Base-by-base conservation (phyloP, 2,113 vertebrate species). In the Balaeniceps rex region DNA sequence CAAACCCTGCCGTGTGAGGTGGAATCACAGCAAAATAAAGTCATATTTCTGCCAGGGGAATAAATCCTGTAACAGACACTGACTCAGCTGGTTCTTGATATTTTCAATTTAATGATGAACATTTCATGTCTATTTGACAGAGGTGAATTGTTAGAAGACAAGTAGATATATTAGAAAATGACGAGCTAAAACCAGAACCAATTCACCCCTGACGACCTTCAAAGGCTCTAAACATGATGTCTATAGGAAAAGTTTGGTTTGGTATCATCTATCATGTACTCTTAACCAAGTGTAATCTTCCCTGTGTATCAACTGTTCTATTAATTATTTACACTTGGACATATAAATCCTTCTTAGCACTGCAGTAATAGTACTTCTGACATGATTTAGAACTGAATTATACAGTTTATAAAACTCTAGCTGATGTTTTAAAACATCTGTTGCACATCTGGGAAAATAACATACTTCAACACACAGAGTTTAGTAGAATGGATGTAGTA, bases 271-370 rank as follows among this genome's bases (percentile, higher is more conserved):
- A 66, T 97, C 92, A 91, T 23, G 17, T 49, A 65, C 60, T 58
- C 46, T 87, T 96, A 94, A 84, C 46, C 82, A 95, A 95, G 15
- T 69, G 36, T 87, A 94, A 92, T 77, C 51, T 90, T 97, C 38
- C 65, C 38, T 75, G 26, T 9, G 3, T 92, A 94, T 70, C 91
- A 96, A 88, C 83, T 83, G 18, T 81, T 95, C 54, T 60, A 87
- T 86, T 91, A 94, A 95, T 97, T 97, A 97, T 95, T 97, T 95
- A 74, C 42, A 94, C 38, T 64, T 69, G 34, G 84, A 81, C 64
- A 36, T 31, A 96, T 77, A 92, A 97, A 96, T 96, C 80, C 55
- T 88, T 74, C 71, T 78, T 87, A 54, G 44, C 55, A 84, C 60
- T 47, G 87, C 68, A 84, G 54, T 94, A 74, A 94, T 87, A 96